Conservation (phyloP, 2,888 invertebrate genomes). For the Tipula unca region DNA sequence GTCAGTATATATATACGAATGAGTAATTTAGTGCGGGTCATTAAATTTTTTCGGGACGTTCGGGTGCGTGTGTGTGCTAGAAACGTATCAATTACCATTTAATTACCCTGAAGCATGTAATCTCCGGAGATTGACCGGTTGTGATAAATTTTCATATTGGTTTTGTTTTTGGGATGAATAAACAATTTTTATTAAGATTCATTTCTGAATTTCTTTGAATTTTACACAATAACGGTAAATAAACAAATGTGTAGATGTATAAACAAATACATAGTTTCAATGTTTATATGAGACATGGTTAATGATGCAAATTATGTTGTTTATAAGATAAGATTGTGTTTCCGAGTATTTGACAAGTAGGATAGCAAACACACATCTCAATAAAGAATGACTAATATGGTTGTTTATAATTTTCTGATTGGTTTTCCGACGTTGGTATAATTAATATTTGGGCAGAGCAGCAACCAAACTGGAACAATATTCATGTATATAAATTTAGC, state of each 20-base stretch:
- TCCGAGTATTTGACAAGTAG: not conserved
- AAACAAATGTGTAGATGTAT: not conserved
- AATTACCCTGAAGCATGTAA: not conserved
- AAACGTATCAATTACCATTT: not conserved
- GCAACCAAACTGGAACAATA: too few species aligned
- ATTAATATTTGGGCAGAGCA: too few species aligned
- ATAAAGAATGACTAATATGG: too few species aligned
- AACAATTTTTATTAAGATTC: slow-evolving; percentile 1
- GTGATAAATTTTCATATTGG: not conserved
- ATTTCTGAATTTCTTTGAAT: not conserved
- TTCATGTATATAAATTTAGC: too few species aligned
- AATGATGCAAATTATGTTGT: not conserved
- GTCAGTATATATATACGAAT: not conserved
- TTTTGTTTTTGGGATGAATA: not conserved
- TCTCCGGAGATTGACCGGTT: not conserved
- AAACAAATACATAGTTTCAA: not conserved
- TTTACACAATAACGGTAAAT: slow-evolving; percentile 8
- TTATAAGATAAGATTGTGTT: not conserved
- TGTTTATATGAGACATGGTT: not conserved
- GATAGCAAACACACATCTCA: too few species aligned
- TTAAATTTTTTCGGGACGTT: not conserved
- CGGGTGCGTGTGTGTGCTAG: not conserved
- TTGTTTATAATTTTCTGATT: too few species aligned
- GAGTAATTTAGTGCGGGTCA: not conserved
- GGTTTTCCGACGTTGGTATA: too few species aligned